A percentile compares a stretch with the other conserved stretches of the same genome.
These are phyloP conservation scores for Holcopasites calliopsidis DNA, from an alignment of 1,140 invertebrate species.

Conservation along the genomic window DNA sequence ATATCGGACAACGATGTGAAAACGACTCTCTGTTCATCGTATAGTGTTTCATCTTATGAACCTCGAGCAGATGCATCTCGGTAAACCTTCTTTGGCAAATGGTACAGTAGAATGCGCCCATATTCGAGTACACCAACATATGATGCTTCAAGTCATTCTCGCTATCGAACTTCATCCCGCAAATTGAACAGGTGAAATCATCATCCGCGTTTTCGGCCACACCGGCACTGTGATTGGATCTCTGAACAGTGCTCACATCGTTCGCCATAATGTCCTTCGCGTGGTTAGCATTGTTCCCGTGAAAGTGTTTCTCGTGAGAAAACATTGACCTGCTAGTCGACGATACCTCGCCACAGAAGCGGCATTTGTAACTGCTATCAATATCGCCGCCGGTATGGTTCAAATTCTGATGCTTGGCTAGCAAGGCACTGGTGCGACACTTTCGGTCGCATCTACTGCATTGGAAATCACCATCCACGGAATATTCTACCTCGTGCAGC, in stretches of 20 bases:
- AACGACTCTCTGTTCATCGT: background rate
- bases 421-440: constrained; percentile 28
- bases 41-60: constrained; percentile 51
- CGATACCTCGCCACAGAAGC: constrained; percentile 54
- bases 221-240: background rate
- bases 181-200: constrained; percentile 30
- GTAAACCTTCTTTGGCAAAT: constrained; percentile 51
- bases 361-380: constrained; percentile 36
- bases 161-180: constrained; percentile 43
- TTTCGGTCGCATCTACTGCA: constrained; percentile 60
- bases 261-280: no score
- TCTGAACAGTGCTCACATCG: background rate
- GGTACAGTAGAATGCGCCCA: constrained; percentile 30
- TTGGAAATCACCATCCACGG: constrained; percentile 56
- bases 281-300: background rate
- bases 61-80: constrained; percentile 17
- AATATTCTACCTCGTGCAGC: constrained; percentile 54
- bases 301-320: constrained; percentile 62
- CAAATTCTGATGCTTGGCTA: constrained; percentile 47
- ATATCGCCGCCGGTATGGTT: constrained; percentile 39
- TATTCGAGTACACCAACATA: constrained; percentile 43
- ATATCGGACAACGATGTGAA: constrained; percentile 44
- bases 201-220: background rate
- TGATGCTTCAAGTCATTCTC: constrained; percentile 44
- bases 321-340: constrained; percentile 33